Evolutionary conservation across 37 sponge, comb jelly and placozoan genomes (phyloP).

Genomic region (Beroe forskalii): DNA sequence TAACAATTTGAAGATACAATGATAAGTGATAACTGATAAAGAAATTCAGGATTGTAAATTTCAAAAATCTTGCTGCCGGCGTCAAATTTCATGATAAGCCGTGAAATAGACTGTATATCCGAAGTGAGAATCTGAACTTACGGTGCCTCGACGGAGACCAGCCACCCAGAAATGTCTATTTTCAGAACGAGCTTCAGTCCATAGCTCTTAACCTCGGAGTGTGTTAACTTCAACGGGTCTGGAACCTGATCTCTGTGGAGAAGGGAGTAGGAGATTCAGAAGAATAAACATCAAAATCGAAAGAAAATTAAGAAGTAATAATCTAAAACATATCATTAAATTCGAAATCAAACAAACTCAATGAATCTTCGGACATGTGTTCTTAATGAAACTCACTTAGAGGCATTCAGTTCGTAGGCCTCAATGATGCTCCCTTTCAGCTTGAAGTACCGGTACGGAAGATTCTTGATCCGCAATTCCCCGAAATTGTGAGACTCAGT

Average conservation of each 20-base stretch:
- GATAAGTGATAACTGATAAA: too few species aligned
- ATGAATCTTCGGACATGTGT: too few species aligned
- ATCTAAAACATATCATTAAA: neutral
- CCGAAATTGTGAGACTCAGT: slow-evolving; percentile 54
- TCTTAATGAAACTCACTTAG: neutral
- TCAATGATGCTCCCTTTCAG: slow-evolving; percentile 7
- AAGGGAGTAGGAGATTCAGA: neutral
- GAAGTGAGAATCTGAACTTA: too few species aligned
- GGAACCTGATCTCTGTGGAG: slow-evolving; percentile 10
- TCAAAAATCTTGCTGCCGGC: too few species aligned
- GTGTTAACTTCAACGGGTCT: neutral
- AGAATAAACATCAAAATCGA: neutral
- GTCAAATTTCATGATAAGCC: too few species aligned
- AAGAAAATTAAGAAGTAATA: neutral
- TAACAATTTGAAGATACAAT: too few species aligned
- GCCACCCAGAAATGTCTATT: slow-evolving; percentile 41
- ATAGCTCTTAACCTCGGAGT: neutral
- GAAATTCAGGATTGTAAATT: too few species aligned
- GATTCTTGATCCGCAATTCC: slow-evolving; percentile 13
- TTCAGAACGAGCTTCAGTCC: neutral
- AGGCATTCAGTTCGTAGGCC: slow-evolving; percentile 4
- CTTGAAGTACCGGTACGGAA: slow-evolving; percentile 31
- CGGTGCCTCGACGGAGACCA: slow-evolving; percentile 41
- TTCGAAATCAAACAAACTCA: neutral
- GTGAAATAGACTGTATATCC: too few species aligned